Evolutionary conservation across 1,140 invertebrate species (phyloP).

Genomic region (Trissolcus basalis): DNA sequence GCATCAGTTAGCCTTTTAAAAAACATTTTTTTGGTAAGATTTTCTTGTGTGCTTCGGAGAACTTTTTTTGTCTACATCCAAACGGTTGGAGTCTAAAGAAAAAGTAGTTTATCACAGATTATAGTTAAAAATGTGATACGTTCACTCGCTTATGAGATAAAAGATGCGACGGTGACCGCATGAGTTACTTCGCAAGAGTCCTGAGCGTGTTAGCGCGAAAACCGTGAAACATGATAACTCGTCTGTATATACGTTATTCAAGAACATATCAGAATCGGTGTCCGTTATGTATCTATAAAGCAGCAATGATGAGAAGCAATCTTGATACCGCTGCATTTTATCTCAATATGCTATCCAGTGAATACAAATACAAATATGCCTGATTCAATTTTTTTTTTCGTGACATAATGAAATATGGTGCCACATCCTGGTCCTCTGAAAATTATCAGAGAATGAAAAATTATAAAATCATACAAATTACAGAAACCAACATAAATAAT

Average conservation of each 20-base stretch:
- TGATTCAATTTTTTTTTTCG: background rate
- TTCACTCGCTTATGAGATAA: conserved; percentile 15
- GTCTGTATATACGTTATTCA: conserved; percentile 34
- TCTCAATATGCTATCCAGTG: background rate
- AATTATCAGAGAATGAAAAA: too few relatives aligned
- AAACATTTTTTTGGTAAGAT: too few relatives aligned
- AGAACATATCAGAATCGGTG: conserved; percentile 1
- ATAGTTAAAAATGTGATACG: conserved; percentile 21
- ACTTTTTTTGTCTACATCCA: background rate
- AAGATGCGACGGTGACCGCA: conserved; percentile 38
- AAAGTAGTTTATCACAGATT: conserved; percentile 7
- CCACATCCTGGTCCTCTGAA: too few relatives aligned
- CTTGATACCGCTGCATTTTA: conserved; percentile 4
- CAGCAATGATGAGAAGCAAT: conserved; percentile 20
- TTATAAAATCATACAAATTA: too few relatives aligned
- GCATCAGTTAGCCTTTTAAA: too few relatives aligned
- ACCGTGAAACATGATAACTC: conserved; percentile 45
- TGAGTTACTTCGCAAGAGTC: conserved; percentile 32
- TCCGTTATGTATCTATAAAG: conserved; percentile 21
- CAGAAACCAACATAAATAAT: too few relatives aligned
- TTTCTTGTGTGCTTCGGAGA: too few relatives aligned
- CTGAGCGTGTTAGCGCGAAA: conserved; percentile 41
- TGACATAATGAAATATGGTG: too few relatives aligned
- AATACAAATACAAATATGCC: background rate
- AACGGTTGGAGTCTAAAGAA: background rate